Percentiles rank a stretch among this genome's conserved stretches.
These are phyloP conservation scores for Halesus radiatus DNA, from an alignment of 1,140 invertebrate genomes.

Conservation along the genomic window DNA sequence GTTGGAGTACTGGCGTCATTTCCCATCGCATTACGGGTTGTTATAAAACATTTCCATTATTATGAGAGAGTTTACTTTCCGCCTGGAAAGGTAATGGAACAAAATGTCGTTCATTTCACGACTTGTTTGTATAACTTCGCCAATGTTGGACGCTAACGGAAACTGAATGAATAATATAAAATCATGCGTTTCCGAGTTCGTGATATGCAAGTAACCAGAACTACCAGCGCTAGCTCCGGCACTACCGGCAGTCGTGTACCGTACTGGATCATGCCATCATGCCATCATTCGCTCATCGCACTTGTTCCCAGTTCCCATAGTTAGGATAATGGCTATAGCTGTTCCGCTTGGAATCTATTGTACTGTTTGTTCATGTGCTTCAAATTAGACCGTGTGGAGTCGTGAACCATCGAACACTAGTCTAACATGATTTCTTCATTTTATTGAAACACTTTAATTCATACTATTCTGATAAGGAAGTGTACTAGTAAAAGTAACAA, in stretches of 20 bases:
- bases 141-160: constrained; percentile 16
- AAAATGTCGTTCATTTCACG: constrained; percentile 12
- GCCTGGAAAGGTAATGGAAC: background rate
- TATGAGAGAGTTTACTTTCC: background rate
- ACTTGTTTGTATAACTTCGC: constrained; percentile 10
- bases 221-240: background rate
- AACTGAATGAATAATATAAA: constrained; percentile 13
- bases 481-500: no score
- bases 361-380: constrained; percentile 29
- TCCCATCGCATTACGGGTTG: background rate
- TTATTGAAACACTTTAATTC: no score
- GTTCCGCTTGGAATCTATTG: constrained; percentile 7
- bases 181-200: constrained; percentile 36
- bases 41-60: background rate
- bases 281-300: no score
- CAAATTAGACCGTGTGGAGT: constrained; percentile 12
- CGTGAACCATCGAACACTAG: background rate
- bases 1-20: no score
- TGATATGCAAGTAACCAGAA: constrained; percentile 6
- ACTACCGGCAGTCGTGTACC: background rate
- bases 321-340: no score
- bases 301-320: no score
- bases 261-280: no score
- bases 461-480: no score
- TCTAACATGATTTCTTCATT: background rate